Percentiles rank a stretch among this genome's conserved stretches.
Conservation (phyloP, 2,113 vertebrate species). For the Lophotis ruficrista region DNA sequence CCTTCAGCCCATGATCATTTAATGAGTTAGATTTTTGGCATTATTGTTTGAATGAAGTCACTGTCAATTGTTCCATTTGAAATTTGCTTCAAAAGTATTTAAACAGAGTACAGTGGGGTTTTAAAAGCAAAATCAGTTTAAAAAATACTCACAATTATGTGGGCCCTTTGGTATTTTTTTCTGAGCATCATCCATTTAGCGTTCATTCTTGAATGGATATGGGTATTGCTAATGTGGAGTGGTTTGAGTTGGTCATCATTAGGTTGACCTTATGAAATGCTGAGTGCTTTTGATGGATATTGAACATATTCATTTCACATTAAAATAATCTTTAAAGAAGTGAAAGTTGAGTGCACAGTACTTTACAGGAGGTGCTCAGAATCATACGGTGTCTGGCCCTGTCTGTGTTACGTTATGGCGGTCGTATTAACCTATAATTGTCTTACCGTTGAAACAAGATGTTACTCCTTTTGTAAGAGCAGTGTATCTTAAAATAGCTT, state of each 20-base stretch:
- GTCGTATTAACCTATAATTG: constrained; percentile 47
- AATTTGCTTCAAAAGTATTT: constrained; percentile 47
- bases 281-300: constrained; percentile 14
- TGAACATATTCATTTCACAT: background rate
- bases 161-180: constrained; percentile 30
- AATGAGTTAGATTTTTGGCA: constrained; percentile 21
- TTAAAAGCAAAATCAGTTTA: constrained; percentile 26
- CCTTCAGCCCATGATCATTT: constrained; percentile 40
- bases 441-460: constrained; percentile 46
- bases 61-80: constrained; percentile 45
- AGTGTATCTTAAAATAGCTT: constrained; percentile 36
- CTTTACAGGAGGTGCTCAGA: constrained; percentile 21
- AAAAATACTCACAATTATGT: constrained; percentile 58
- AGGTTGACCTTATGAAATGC: background rate
- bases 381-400: background rate
- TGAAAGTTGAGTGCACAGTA: constrained; percentile 3
- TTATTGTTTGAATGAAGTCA: constrained; percentile 52
- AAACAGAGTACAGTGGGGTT: constrained; percentile 21
- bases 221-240: background rate
- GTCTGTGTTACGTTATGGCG: constrained; percentile 33
- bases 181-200: background rate
- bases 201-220: background rate
- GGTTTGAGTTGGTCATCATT: constrained; percentile 45
- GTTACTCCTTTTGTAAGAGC: constrained; percentile 39
- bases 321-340: background rate